Percentiles rank a stretch among this genome's conserved stretches.
These are phyloP conservation scores for Pristis pectinata DNA, from an alignment of 2,797 vertebrate genomes.

Conservation along the genomic window DNA sequence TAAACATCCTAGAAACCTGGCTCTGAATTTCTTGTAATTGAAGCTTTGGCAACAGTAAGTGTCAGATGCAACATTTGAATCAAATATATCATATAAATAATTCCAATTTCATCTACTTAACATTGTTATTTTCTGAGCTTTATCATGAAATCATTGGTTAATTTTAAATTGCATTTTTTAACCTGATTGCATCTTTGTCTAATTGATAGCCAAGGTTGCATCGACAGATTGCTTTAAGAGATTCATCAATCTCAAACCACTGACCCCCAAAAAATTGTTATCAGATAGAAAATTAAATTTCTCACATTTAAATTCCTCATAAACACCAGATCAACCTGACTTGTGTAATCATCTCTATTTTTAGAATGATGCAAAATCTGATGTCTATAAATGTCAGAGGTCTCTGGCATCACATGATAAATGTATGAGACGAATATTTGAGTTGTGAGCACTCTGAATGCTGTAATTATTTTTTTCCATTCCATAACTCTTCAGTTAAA, in stretches of 20 bases:
- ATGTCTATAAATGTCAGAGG: not conserved
- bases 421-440: not conserved
- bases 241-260: conserved; percentile 2
- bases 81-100: not conserved
- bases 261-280: not conserved
- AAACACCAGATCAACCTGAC: not conserved
- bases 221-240: not conserved
- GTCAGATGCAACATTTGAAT: not conserved
- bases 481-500: not conserved
- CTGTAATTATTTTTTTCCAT: not conserved
- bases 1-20: not conserved
- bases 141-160: conserved; percentile 5
- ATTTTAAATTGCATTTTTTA: conserved; percentile 29
- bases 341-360: not conserved
- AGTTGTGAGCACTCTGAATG: not conserved
- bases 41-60: not conserved
- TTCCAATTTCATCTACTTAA: not conserved
- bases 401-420: not conserved
- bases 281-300: not conserved
- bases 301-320: not conserved
- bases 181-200: not conserved
- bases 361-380: not conserved
- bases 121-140: not conserved
- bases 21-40: not conserved
- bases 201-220: not conserved